Percentiles rank a stretch among this genome's conserved stretches.
Evolutionary conservation across 2,888 invertebrate species (phyloP).

Genomic region (Spilarctia lutea): DNA sequence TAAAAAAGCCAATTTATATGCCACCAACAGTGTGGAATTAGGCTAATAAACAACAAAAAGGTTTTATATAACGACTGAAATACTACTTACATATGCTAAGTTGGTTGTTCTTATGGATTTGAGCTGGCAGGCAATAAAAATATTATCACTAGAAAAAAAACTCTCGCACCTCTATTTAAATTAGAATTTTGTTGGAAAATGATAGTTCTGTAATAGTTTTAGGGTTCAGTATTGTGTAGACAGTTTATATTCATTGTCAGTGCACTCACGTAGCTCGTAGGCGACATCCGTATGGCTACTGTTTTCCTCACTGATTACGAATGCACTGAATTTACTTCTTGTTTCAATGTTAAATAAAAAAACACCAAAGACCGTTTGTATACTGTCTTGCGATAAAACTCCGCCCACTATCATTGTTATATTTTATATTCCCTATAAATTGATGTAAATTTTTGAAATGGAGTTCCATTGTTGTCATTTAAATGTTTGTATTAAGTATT

Average conservation of each 20-base stretch:
- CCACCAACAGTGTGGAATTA: constrained; percentile 40
- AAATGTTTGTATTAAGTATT: constrained; percentile 22
- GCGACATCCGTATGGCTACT: constrained; percentile 78
- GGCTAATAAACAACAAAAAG: constrained; percentile 45
- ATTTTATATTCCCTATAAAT: constrained; percentile 30
- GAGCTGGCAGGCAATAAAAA: constrained; percentile 67
- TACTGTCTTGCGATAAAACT: constrained; percentile 45
- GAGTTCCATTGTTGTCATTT: constrained; percentile 33
- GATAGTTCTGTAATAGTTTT: constrained; percentile 32
- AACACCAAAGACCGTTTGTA: constrained; percentile 41
- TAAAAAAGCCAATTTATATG: constrained; percentile 48
- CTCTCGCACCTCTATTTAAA: constrained; percentile 39
- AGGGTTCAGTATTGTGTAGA: constrained; percentile 59
- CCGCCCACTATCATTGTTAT: constrained; percentile 41
- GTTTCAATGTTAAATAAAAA: constrained; percentile 54
- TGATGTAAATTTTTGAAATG: constrained; percentile 25
- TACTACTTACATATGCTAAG: constrained; percentile 65
- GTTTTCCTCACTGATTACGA: constrained; percentile 77
- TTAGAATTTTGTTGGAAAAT: constrained; percentile 23
- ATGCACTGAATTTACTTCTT: constrained; percentile 68
- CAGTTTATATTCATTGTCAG: constrained; percentile 61
- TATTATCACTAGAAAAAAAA: constrained; percentile 52
- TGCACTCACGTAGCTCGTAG: constrained; percentile 75
- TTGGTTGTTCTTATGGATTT: constrained; percentile 71
- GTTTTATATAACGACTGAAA: constrained; percentile 35